Evolutionary conservation across 53 echinoderm and acorn worm species (phyloP).

Genomic region (Astropecten irregularis): DNA sequence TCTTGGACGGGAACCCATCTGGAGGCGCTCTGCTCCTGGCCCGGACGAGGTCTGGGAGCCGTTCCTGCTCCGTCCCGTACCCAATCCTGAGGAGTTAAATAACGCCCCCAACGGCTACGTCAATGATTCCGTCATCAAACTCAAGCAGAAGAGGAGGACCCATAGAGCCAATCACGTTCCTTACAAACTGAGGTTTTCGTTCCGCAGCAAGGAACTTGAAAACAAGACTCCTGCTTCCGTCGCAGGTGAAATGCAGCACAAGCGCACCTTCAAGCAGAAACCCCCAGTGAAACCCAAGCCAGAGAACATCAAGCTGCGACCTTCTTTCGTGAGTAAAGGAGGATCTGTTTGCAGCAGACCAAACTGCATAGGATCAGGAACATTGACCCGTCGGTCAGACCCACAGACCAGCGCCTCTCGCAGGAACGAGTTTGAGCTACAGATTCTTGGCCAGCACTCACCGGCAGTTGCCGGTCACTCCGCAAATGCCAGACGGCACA

Average conservation of each 20-base stretch:
- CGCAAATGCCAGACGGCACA: slow-evolving; percentile 26
- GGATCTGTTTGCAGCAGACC: neutral
- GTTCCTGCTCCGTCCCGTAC: slow-evolving; percentile 36
- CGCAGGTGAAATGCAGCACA: slow-evolving; percentile 32
- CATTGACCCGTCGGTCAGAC: slow-evolving; percentile 13
- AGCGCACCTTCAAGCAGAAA: slow-evolving; percentile 48
- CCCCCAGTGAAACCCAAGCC: slow-evolving; percentile 78
- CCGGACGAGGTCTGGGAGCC: slow-evolving; percentile 59
- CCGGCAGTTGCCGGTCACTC: neutral
- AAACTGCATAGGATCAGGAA: neutral
- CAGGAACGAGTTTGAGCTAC: slow-evolving; percentile 25
- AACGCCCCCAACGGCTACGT: slow-evolving; percentile 73
- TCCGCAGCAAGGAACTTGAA: slow-evolving; percentile 52
- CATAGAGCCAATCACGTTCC: slow-evolving; percentile 43
- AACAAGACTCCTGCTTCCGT: slow-evolving; percentile 20
- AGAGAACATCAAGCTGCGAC: slow-evolving; percentile 59
- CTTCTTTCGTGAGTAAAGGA: neutral
- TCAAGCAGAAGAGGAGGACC: slow-evolving; percentile 58
- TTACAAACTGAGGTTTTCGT: slow-evolving; percentile 55
- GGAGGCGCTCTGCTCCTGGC: slow-evolving; percentile 57
- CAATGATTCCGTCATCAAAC: slow-evolving; percentile 76
- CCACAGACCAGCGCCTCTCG: slow-evolving; percentile 5
- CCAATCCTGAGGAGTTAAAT: slow-evolving; percentile 57
- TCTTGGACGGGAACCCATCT: slow-evolving; percentile 55
- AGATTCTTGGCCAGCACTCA: slow-evolving; percentile 25